phyloP scores from a whole-genome alignment of 1,140 invertebrate genomes.

The Habropoda laboriosa region DNA sequence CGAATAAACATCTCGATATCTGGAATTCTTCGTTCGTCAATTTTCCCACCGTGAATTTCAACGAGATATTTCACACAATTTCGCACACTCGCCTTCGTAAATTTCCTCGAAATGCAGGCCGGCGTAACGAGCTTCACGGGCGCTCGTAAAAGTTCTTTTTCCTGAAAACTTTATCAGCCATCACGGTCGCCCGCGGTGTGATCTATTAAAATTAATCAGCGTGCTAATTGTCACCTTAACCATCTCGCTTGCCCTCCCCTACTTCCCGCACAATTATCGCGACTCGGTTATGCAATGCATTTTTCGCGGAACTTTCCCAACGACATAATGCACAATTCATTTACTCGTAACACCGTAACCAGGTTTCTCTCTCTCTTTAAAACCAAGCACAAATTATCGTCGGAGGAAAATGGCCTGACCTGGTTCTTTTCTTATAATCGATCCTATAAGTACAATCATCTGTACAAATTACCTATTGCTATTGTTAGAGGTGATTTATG shows the following conservation, averaged over 20 bases:
- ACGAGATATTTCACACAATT: no score
- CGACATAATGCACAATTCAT: not conserved
- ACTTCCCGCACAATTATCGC: not conserved
- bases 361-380: no score
- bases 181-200: not conserved
- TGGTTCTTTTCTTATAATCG: not conserved
- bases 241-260: not conserved
- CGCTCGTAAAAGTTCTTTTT: conserved; percentile 23
- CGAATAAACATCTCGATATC: no score
- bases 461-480: not conserved
- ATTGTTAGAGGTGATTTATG: not conserved
- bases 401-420: not conserved
- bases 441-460: not conserved
- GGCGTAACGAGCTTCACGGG: not conserved
- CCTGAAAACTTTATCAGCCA: conserved; percentile 20
- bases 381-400: not conserved
- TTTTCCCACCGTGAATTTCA: no score
- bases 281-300: not conserved
- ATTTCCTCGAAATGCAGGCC: conserved; percentile 16
- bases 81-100: conserved; percentile 17
- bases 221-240: conserved; percentile 23
- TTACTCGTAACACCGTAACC: not conserved
- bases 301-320: not conserved
- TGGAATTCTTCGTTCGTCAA: no score
- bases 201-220: conserved; percentile 33